Base-by-base conservation (phyloP, 1,140 invertebrate species). In the Prorops nasuta region DNA sequence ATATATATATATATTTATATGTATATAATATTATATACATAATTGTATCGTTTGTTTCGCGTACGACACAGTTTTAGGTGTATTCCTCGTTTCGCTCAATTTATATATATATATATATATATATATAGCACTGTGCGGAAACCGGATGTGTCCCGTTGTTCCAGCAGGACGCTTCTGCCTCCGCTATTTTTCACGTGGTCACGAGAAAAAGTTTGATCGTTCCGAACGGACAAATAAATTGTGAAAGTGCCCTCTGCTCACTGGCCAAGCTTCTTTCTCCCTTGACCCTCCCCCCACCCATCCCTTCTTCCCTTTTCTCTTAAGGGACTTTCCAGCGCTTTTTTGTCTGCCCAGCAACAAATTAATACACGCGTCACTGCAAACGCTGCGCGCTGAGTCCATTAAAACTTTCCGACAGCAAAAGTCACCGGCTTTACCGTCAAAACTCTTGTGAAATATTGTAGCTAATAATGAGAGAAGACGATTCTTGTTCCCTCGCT, bases 161-260 rank as follows among this genome's bases (percentile, higher is more conserved):
- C 53, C 44, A 41, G 36, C 50, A 39, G 44, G 43, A 51, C 54
- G 57, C 58, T 63, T 60, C 63, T 51, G 52, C 38, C 59, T 47
- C 35, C 55, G 51, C 59, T 57, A 62, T 61, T 61, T 64, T 61
- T 60, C 55, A 60, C 61, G 31, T 58, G 48, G 53, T 35, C 34
- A 38, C 7, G 48, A 48, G 54, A 54, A 64, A 64, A 64, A 62
- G 59, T 62, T 64, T 58, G 56, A 64, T 64, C 56, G 54, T 52
- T 55, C 54, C 58, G 51, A 62, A 49, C 56, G 48, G 49, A 35
- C 54, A 59, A 62, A 64, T 62, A 64, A 64, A 64, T 62, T 62
- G 51, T 55, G 51, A 54, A 57, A 55, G 53, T 51, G 44, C 56
- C 40, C 44, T 35, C 50, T 48, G 48, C 48, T n/a, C 42, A 35